Conservation (phyloP, 2,888 invertebrate genomes). For the Beris morrisii region DNA sequence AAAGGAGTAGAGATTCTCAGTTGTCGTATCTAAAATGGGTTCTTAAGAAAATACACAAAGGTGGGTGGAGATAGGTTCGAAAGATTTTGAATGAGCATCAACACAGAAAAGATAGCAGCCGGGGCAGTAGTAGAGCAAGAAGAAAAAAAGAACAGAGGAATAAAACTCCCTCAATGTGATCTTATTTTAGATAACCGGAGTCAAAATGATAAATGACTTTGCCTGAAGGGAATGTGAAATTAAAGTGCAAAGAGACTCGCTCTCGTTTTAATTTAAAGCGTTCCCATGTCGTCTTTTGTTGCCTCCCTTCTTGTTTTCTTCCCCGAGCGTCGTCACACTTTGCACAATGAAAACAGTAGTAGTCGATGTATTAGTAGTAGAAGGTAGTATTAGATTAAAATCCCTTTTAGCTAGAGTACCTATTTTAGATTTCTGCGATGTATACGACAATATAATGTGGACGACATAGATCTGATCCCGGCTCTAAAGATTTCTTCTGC, state of each 20-base stretch:
- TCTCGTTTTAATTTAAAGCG: constrained; percentile 40
- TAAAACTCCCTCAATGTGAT: constrained; percentile 39
- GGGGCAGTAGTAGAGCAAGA: not conserved
- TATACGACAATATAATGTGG: constrained; percentile 10
- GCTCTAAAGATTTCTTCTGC: constrained; percentile 4
- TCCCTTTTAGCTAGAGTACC: constrained; percentile 13
- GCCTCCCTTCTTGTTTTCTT: constrained; percentile 2
- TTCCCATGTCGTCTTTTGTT: constrained; percentile 36
- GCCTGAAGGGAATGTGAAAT: constrained; percentile 41
- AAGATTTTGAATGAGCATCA: constrained; percentile 15
- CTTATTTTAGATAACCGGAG: constrained; percentile 40
- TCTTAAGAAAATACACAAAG: constrained; percentile 22
- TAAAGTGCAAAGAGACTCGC: constrained; percentile 39
- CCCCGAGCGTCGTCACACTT: constrained; percentile 9
- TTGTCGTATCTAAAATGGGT: constrained; percentile 22
- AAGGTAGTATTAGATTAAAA: constrained; percentile 18
- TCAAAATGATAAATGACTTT: constrained; percentile 41
- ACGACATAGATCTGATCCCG: constrained; percentile 27
- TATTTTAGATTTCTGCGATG: constrained; percentile 17
- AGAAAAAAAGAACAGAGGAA: constrained; percentile 12
- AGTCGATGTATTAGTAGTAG: constrained; percentile 25
- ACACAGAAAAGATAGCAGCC: constrained; percentile 10
- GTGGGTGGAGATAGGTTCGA: constrained; percentile 25
- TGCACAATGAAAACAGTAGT: constrained; percentile 20
- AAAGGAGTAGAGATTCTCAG: not conserved